phyloP scores from a whole-genome alignment of 2,888 invertebrate species.

The Aspidiotus rigidus region DNA sequence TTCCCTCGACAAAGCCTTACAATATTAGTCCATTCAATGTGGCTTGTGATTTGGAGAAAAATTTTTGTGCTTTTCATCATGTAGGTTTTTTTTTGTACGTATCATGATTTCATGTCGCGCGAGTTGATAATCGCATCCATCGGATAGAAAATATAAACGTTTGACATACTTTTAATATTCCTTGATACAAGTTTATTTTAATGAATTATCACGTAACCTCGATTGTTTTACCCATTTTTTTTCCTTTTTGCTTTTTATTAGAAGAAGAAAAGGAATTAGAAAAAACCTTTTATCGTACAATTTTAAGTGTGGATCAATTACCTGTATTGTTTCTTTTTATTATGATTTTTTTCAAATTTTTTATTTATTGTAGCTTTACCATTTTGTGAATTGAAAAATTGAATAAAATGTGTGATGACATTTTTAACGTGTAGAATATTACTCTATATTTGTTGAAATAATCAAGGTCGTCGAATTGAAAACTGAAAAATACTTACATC shows the following conservation, averaged over 20 bases:
- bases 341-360: slow-evolving; percentile 2
- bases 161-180: too few species aligned
- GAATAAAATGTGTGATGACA: neutral
- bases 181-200: neutral
- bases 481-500: too few species aligned
- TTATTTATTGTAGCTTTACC: slow-evolving; percentile 7
- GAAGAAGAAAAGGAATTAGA: neutral
- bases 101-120: neutral
- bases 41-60: too few species aligned
- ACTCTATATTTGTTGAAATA: too few species aligned
- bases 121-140: neutral
- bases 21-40: neutral
- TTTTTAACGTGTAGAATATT: too few species aligned
- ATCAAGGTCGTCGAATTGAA: too few species aligned
- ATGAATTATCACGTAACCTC: neutral
- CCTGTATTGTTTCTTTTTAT: neutral
- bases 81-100: too few species aligned
- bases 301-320: slow-evolving; percentile 12
- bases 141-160: neutral
- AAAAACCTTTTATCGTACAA: neutral
- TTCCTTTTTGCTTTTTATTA: neutral
- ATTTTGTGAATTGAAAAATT: slow-evolving; percentile 5
- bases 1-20: neutral
- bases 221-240: neutral
- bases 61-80: too few species aligned